Percentiles rank a stretch among this genome's conserved stretches.
phyloP scores from a whole-genome alignment of 2,797 vertebrate genomes.

The Lithobates sylvaticus region DNA sequence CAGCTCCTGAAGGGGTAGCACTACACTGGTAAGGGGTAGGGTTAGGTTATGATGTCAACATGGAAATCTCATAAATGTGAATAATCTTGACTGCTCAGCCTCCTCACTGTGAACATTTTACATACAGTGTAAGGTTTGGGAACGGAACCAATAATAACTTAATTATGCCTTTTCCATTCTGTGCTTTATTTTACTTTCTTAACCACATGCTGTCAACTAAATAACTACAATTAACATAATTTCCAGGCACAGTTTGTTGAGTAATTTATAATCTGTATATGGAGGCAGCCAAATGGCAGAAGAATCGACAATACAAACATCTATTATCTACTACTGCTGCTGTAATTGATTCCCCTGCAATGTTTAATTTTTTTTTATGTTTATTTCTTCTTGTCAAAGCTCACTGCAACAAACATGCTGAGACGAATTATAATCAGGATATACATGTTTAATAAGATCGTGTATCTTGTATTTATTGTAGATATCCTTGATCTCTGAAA shows the following conservation, averaged over 20 bases:
- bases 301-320: slow-evolving; percentile 3
- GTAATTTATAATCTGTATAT: slow-evolving; percentile 19
- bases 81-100: not conserved
- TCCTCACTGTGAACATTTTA: not conserved
- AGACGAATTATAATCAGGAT: not conserved
- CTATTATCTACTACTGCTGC: slow-evolving; percentile 9
- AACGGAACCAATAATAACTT: slow-evolving; percentile 1
- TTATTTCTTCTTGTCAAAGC: not conserved
- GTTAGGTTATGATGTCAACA: no score
- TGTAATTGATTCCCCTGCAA: not conserved
- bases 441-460: not conserved
- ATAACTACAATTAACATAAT: slow-evolving; percentile 28
- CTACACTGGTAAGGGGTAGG: no score
- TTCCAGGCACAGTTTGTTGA: slow-evolving; percentile 18
- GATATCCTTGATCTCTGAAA: no score
- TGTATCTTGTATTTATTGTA: no score
- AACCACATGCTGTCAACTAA: slow-evolving; percentile 8
- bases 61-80: not conserved
- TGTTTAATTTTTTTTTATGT: not conserved
- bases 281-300: slow-evolving; percentile 6
- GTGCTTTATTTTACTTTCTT: slow-evolving; percentile 25
- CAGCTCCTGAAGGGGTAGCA: no score
- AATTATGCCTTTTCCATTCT: slow-evolving; percentile 5
- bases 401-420: no score
- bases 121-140: not conserved